Evolutionary conservation across 2,797 vertebrate species (phyloP).

Genomic region (Parotocinclus haroldoi): DNA sequence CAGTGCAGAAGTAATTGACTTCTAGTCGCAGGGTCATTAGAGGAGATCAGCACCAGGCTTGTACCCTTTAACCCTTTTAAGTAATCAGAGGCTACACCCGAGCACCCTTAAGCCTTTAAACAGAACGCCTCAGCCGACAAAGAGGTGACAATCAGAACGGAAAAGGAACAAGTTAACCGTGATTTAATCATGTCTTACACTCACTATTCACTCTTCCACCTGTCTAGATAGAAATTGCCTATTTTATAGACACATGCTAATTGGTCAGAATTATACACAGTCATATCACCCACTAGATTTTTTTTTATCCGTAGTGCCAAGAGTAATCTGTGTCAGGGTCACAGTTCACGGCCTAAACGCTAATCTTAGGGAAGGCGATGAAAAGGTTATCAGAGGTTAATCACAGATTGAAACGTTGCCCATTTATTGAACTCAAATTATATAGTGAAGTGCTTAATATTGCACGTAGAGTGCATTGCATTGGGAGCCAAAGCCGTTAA

Average conservation of each 20-base stretch:
- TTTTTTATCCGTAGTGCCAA: constrained; percentile 29
- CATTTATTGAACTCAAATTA: neutral
- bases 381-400: constrained; percentile 34
- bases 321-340: constrained; percentile 36
- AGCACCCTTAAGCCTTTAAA: constrained; percentile 19
- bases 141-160: neutral
- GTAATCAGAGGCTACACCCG: constrained; percentile 32
- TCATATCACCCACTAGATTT: constrained; percentile 26
- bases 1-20: constrained; percentile 75
- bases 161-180: neutral
- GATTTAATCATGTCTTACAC: neutral
- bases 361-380: constrained; percentile 50
- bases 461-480: too few species aligned
- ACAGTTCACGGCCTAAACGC: constrained; percentile 24
- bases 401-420: neutral
- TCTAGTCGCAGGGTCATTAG: constrained; percentile 70
- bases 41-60: constrained; percentile 61
- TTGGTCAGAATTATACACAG: constrained; percentile 55
- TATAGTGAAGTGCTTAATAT: too few species aligned
- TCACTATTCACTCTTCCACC: neutral
- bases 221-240: neutral
- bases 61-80: constrained; percentile 64
- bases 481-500: too few species aligned
- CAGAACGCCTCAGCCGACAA: neutral
- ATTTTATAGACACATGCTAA: constrained; percentile 28